These are phyloP conservation scores for Drosophila atripex DNA, from an alignment of 2,888 invertebrate species.

Conservation along the genomic window DNA sequence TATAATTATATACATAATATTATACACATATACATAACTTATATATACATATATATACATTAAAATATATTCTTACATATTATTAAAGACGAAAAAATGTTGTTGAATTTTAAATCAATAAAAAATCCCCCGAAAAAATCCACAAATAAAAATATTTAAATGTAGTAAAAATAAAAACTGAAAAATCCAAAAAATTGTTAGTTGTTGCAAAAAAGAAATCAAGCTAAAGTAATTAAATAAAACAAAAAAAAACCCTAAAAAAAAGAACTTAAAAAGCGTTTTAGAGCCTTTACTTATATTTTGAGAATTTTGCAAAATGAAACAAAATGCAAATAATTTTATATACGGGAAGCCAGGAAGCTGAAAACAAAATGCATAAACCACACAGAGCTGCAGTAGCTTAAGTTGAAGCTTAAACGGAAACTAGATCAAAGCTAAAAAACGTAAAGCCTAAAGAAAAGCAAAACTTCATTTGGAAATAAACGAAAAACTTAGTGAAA, in stretches of 20 bases:
- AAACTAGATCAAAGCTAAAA: slow-evolving; percentile 50
- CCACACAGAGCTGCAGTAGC: slow-evolving; percentile 46
- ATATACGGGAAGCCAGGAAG: slow-evolving; percentile 47
- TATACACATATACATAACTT: slow-evolving; percentile 60
- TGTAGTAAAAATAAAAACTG: slow-evolving; percentile 46
- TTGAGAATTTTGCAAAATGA: slow-evolving; percentile 73
- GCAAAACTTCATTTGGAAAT: slow-evolving; percentile 63
- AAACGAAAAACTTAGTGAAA: slow-evolving; percentile 34
- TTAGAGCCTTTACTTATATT: slow-evolving; percentile 83
- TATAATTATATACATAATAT: slow-evolving; percentile 58
- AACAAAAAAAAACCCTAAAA: slow-evolving; percentile 46
- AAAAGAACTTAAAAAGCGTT: slow-evolving; percentile 64
- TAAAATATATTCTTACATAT: slow-evolving; percentile 68
- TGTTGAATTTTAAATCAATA: slow-evolving; percentile 77
- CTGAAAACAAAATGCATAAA: slow-evolving; percentile 35
- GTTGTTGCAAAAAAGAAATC: slow-evolving; percentile 72
- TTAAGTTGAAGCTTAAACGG: slow-evolving; percentile 41
- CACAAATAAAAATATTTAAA: slow-evolving; percentile 56
- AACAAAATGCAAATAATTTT: slow-evolving; percentile 71
- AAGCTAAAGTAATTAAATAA: slow-evolving; percentile 56
- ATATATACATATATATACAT: slow-evolving; percentile 54
- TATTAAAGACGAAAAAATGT: slow-evolving; percentile 64
- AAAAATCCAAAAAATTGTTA: slow-evolving; percentile 64
- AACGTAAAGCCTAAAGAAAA: slow-evolving; percentile 22
- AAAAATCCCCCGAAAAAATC: slow-evolving; percentile 45